Conservation (phyloP, 2,888 invertebrate species). For the Coenonympha glycerion region DNA sequence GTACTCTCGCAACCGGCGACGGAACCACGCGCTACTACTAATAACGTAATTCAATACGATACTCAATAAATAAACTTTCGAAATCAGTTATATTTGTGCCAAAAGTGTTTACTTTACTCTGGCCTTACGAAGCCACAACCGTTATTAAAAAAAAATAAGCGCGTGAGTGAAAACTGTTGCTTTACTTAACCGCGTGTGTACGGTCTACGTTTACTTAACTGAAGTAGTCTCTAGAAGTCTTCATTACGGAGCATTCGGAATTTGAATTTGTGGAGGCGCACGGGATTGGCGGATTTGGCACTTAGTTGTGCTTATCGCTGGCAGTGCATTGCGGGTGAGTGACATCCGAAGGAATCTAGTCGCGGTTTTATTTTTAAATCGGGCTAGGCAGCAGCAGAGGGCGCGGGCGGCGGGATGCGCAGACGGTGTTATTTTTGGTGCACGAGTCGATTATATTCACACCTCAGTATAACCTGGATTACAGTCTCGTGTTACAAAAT, state of each 20-base stretch:
- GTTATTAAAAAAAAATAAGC: too few relatives aligned
- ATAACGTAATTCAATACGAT: slow-evolving; percentile 25
- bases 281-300: slow-evolving; percentile 51
- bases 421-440: slow-evolving; percentile 65
- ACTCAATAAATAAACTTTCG: slow-evolving; percentile 17
- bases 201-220: slow-evolving; percentile 30
- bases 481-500: slow-evolving; percentile 61
- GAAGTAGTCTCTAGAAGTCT: slow-evolving; percentile 41
- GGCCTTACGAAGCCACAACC: slow-evolving; percentile 27
- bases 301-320: slow-evolving; percentile 42
- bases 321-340: slow-evolving; percentile 60
- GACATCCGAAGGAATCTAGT: slow-evolving; percentile 54
- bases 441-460: slow-evolving; percentile 55
- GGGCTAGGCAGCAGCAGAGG: slow-evolving; percentile 40
- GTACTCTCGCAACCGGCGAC: slow-evolving; percentile 58
- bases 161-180: slow-evolving; percentile 43
- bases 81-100: slow-evolving; percentile 15
- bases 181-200: slow-evolving; percentile 47
- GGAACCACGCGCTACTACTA: slow-evolving; percentile 50
- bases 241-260: slow-evolving; percentile 44
- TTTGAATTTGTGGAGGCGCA: slow-evolving; percentile 57
- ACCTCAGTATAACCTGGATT: slow-evolving; percentile 48
- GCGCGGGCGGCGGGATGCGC: slow-evolving; percentile 59
- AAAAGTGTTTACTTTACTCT: slow-evolving; percentile 23
- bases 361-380: slow-evolving; percentile 61